Conservation (phyloP, 2,888 invertebrate genomes). For the Himalopsyche tibetana region DNA sequence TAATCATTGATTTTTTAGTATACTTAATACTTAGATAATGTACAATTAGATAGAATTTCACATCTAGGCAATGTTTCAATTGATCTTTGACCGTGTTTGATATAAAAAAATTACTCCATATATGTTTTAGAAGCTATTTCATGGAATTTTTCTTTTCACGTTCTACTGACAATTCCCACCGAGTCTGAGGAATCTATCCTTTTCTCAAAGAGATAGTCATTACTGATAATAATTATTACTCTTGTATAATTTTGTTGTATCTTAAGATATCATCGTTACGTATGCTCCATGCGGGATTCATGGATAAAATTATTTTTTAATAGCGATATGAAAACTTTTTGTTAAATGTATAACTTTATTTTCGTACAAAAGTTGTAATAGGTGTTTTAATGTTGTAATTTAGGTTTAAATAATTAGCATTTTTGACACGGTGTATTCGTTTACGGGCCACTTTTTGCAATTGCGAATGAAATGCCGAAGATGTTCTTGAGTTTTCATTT, state of each 20-base stretch:
- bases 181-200: neutral
- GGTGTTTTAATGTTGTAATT: slow-evolving; percentile 8
- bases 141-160: no score
- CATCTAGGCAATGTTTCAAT: no score
- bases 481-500: neutral
- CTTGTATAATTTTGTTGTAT: slow-evolving; percentile 34
- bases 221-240: neutral
- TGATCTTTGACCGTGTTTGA: no score
- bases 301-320: slow-evolving; percentile 38
- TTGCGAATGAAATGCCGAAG: neutral
- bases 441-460: neutral
- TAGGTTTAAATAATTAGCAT: slow-evolving; percentile 9
- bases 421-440: neutral
- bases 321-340: slow-evolving; percentile 14
- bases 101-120: no score
- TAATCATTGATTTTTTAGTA: no score
- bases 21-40: no score
- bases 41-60: no score
- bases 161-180: slow-evolving; percentile 13
- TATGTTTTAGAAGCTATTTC: slow-evolving; percentile 16
- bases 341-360: slow-evolving; percentile 38
- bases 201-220: slow-evolving; percentile 36
- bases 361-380: slow-evolving; percentile 37
- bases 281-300: slow-evolving; percentile 40
- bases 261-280: neutral